phyloP scores from a whole-genome alignment of 2,113 vertebrate genomes.

The Tachuris rubrigastra region DNA sequence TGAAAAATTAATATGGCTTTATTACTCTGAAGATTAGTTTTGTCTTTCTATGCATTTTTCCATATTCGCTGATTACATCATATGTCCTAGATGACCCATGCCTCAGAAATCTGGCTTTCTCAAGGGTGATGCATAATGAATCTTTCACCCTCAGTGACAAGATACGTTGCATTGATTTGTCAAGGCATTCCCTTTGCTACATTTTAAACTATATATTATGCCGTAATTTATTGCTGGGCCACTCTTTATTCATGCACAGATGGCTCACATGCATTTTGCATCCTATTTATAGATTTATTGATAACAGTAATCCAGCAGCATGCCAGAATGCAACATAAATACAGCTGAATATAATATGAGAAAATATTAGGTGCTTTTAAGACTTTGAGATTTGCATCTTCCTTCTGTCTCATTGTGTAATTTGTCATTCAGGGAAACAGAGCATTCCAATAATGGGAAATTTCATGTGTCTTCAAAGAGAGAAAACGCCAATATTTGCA shows the following conservation, averaged over 20 bases:
- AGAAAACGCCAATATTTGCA: not conserved
- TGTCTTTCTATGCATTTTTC: not conserved
- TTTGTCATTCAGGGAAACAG: not conserved
- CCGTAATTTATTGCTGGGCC: not conserved
- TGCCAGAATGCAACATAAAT: not conserved
- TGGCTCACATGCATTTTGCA: slow-evolving; percentile 4
- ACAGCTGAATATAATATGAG: not conserved
- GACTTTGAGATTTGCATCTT: slow-evolving; percentile 1
- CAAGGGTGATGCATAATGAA: not conserved
- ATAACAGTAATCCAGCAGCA: not conserved
- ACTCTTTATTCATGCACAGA: not conserved
- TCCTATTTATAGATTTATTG: slow-evolving; percentile 27
- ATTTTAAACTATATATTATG: slow-evolving; percentile 38
- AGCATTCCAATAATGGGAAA: not conserved
- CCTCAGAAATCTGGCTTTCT: not conserved
- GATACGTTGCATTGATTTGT: slow-evolving; percentile 4
- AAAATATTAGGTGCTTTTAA: slow-evolving; percentile 55
- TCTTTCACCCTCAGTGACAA: not conserved
- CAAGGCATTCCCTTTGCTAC: slow-evolving; percentile 3
- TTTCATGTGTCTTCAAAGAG: not conserved
- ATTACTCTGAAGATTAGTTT: slow-evolving; percentile 2
- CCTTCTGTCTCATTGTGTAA: not conserved
- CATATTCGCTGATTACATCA: slow-evolving; percentile 8
- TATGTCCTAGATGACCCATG: not conserved
- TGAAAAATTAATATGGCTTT: not conserved